Evolutionary conservation across 35 echinoderm and acorn worm species (phyloP).

Genomic region (Amphiura filiformis): DNA sequence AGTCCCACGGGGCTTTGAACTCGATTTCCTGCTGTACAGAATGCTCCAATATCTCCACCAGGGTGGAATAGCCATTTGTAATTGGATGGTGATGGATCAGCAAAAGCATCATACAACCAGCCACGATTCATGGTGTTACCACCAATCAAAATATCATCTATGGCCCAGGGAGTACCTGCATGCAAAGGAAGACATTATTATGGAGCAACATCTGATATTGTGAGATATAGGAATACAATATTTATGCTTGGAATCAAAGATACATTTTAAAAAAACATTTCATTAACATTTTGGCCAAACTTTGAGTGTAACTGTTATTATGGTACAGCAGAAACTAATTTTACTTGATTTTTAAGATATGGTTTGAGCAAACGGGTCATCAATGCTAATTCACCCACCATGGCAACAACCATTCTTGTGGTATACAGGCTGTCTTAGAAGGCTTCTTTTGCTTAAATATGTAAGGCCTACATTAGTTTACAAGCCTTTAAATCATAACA

Average conservation of each 20-base stretch:
- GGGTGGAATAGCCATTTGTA: constrained; percentile 76
- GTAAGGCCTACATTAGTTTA: too few relatives aligned
- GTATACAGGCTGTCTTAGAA: too few relatives aligned
- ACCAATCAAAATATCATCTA: constrained; percentile 80
- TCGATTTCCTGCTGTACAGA: not conserved
- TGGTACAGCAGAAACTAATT: too few relatives aligned
- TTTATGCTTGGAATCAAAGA: not conserved
- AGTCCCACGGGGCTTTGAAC: not conserved
- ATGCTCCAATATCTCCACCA: constrained; percentile 18
- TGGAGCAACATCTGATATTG: too few relatives aligned
- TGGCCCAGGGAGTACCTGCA: constrained; percentile 51
- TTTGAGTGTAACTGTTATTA: too few relatives aligned
- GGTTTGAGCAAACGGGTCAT: too few relatives aligned
- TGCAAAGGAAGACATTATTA: not conserved
- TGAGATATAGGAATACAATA: too few relatives aligned
- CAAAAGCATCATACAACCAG: constrained; percentile 52
- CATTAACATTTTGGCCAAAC: not conserved
- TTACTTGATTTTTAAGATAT: too few relatives aligned
- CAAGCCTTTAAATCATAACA: not conserved
- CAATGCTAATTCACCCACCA: too few relatives aligned
- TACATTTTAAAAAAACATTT: not conserved
- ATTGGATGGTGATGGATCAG: constrained; percentile 5
- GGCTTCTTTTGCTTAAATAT: too few relatives aligned
- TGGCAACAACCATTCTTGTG: too few relatives aligned
- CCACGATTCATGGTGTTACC: constrained; percentile 61